Conservation (phyloP, 1,140 invertebrate species). For the Penaeus chinensis region DNA sequence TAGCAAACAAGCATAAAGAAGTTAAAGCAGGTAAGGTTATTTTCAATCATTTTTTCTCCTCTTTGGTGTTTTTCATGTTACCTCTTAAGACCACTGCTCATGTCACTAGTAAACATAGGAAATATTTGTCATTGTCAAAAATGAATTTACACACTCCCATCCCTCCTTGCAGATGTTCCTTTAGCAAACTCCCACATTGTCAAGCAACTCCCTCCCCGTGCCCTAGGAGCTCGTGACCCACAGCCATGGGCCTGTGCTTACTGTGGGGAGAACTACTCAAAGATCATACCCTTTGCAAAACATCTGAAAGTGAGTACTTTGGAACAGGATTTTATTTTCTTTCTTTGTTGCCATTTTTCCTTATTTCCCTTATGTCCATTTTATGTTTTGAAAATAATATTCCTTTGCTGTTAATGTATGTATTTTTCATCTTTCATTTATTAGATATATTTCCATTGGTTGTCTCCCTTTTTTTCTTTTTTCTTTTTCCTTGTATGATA, state of each 20-base stretch:
- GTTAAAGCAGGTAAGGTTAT: conserved; percentile 13
- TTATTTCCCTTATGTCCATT: too few species aligned
- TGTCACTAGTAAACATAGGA: too few species aligned
- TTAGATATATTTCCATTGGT: too few species aligned
- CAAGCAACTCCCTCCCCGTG: conserved; percentile 39
- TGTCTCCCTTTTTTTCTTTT: too few species aligned
- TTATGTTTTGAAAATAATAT: too few species aligned
- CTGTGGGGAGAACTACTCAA: conserved; percentile 19
- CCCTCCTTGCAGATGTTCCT: conserved; percentile 26
- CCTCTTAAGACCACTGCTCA: too few species aligned
- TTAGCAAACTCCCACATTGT: conserved; percentile 36
- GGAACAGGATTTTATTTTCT: too few species aligned
- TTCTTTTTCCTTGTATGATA: too few species aligned
- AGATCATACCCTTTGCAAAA: conserved; percentile 13
- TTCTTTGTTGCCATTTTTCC: too few species aligned
- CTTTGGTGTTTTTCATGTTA: too few species aligned
- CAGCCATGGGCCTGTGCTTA: conserved; percentile 41
- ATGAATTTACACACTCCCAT: not conserved
- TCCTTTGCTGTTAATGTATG: too few species aligned
- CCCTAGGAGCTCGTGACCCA: conserved; percentile 34
- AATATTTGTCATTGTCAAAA: not conserved
- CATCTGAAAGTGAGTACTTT: conserved; percentile 23
- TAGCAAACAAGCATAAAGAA: conserved; percentile 8
- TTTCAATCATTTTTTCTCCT: not conserved
- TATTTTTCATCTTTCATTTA: too few species aligned